Evolutionary conservation across 1,140 invertebrate genomes (phyloP), one percentile per base, ranked within the genome.

Genomic region (Aphaenogaster floridana): DNA sequence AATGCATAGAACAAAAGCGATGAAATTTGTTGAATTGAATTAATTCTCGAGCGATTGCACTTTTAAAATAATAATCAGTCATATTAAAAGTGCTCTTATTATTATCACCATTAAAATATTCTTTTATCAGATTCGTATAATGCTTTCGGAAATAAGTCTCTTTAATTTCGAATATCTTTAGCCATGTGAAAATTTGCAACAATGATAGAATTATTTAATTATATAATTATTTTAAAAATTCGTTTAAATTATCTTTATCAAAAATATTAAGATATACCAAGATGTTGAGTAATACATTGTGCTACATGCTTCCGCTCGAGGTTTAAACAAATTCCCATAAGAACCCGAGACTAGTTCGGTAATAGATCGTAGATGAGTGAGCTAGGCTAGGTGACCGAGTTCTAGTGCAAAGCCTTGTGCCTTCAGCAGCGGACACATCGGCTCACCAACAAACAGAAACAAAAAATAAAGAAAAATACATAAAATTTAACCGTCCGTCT

Each of bases 321-420:
- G 13, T 61, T 84, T 84, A 63, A 84, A 84, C 6, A 36, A 36
- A 83, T 84, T 84, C 45, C 36, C n/a, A 84, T 88, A 92, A 91
- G 74, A 90, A 91, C 89, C 74, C 86, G 79, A 92, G 72, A 86
- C 86, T 93, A 92, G 91, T 88, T 84, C 81, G 86, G 90, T 92
- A 92, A 87, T 92, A 91, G 89, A 88, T 93, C 86, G 90, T 94
- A 95, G 93, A 83, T 91, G 88, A 93, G 93, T 94, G 92, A 91
- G 94, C 92, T 95, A 94, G 94, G 90, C 89, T 95, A 95, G 94
- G 95, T 95, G 95, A 95, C 94, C 95, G 94, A 94, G 94, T 95
- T 93, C 95, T 95, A 95, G 95, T 95, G 95, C 95, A 95, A 95
- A 95, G 94, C 94, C 94, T 92, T 95, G 95, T 95, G 95, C 95